Conservation (phyloP, 2,888 invertebrate genomes). For the Protonemura montana region DNA sequence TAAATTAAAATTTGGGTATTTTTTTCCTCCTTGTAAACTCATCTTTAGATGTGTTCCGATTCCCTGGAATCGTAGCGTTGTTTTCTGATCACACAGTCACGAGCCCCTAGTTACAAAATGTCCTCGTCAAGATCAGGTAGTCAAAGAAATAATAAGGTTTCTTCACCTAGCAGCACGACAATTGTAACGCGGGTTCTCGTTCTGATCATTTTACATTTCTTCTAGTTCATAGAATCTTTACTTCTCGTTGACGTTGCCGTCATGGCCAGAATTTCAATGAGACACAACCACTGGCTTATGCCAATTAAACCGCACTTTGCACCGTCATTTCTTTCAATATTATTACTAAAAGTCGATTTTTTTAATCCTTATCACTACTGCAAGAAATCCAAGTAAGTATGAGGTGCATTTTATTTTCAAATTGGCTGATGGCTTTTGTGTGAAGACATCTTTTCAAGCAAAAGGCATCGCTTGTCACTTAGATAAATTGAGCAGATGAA, state of each 20-base stretch:
- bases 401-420: constrained; percentile 7
- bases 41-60: background rate
- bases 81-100: background rate
- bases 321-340: background rate
- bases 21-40: background rate
- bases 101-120: background rate
- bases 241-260: background rate
- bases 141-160: background rate
- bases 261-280: background rate
- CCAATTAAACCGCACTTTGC: constrained; percentile 9
- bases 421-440: background rate
- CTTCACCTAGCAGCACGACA: background rate
- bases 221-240: constrained; percentile 10
- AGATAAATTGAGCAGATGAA: background rate
- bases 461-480: background rate
- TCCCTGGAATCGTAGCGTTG: background rate
- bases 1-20: background rate
- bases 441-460: background rate
- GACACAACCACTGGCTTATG: constrained; percentile 14
- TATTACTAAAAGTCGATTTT: background rate
- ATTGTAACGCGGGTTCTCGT: background rate
- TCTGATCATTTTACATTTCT: background rate
- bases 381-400: background rate
- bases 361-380: background rate
- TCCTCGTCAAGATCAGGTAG: background rate